Conservation (phyloP, 2,113 vertebrate species). For the Actinemys pallida region DNA sequence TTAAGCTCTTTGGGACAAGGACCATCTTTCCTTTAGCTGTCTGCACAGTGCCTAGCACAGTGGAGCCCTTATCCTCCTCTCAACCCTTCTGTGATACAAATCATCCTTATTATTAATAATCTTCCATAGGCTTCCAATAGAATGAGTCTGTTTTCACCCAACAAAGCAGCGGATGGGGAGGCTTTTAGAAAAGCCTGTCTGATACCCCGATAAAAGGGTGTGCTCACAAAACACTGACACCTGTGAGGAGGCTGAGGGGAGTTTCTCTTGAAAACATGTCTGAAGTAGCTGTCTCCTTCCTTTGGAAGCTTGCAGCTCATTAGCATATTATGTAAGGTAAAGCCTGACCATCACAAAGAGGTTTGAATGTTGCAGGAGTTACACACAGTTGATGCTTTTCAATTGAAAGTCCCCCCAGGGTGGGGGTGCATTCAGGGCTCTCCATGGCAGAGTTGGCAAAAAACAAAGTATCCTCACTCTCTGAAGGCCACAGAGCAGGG, state of each 20-base stretch:
- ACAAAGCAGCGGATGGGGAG: neutral
- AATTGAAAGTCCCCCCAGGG: neutral
- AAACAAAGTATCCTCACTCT: neutral
- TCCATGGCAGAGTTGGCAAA: neutral
- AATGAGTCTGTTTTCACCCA: neutral
- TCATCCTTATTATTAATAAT: neutral
- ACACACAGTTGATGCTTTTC: neutral
- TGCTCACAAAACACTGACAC: neutral
- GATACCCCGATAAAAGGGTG: neutral
- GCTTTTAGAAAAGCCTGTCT: neutral
- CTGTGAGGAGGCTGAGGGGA: neutral
- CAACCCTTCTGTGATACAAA: neutral
- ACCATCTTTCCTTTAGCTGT: neutral
- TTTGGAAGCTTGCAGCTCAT: neutral
- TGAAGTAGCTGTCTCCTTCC: neutral
- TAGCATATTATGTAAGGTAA: neutral
- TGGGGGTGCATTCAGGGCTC: neutral
- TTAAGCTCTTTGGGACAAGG: neutral
- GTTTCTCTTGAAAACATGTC: neutral
- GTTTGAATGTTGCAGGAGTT: neutral
- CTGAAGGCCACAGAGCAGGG: neutral
- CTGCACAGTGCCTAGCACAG: neutral
- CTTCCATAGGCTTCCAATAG: neutral
- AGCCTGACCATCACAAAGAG: neutral
- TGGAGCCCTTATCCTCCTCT: neutral